Conservation (phyloP, 2,888 invertebrate genomes). For the Xiphydria camelus region DNA sequence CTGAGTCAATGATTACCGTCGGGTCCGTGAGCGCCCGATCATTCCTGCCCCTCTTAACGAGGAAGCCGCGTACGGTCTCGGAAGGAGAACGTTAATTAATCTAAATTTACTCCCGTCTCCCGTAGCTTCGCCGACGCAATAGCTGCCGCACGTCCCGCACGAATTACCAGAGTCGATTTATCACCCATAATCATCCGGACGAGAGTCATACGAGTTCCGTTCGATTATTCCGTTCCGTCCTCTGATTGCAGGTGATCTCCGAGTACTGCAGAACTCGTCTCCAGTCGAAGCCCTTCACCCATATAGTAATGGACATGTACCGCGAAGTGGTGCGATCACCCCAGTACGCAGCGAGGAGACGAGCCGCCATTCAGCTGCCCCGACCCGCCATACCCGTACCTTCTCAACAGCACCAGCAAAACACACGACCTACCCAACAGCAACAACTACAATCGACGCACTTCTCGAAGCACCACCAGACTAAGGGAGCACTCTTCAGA, state of each 20-base stretch:
- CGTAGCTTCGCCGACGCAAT: too few relatives aligned
- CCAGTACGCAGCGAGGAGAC: constrained; percentile 48
- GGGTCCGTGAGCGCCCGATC: too few relatives aligned
- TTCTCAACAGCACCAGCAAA: constrained; percentile 20
- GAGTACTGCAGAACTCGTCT: constrained; percentile 63
- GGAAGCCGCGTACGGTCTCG: too few relatives aligned
- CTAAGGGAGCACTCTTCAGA: constrained; percentile 41
- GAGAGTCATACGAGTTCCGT: too few relatives aligned
- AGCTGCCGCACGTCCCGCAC: too few relatives aligned
- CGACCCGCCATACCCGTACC: constrained; percentile 8
- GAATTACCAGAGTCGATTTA: too few relatives aligned
- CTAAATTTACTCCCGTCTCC: too few relatives aligned
- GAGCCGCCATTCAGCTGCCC: constrained; percentile 21
- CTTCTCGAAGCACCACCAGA: constrained; percentile 36
- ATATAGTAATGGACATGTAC: constrained; percentile 66
- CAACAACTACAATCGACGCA: constrained; percentile 22
- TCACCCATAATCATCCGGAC: too few relatives aligned
- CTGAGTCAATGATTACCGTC: too few relatives aligned
- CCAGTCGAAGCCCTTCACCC: constrained; percentile 65
- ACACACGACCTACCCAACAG: constrained; percentile 21
- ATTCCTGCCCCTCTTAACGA: too few relatives aligned
- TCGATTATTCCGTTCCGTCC: too few relatives aligned
- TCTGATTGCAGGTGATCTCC: constrained; percentile 67
- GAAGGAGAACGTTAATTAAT: too few relatives aligned
- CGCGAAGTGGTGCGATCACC: constrained; percentile 58